Percentiles rank a stretch among this genome's conserved stretches.
These are phyloP conservation scores for Pandion haliaetus DNA, from an alignment of 2,113 vertebrate species.

Conservation along the genomic window DNA sequence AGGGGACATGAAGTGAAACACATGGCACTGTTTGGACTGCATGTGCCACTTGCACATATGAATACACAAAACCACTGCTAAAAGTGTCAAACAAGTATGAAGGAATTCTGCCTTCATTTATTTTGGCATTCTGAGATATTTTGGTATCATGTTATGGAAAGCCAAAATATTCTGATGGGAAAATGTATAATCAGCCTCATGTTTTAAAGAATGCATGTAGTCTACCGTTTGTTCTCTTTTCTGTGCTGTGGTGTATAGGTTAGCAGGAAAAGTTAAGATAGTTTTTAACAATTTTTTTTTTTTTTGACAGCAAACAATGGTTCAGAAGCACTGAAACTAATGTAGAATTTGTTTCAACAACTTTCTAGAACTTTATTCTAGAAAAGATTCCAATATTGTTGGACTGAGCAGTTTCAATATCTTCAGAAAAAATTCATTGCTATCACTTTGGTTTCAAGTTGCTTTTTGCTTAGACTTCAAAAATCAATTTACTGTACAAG, in stretches of 20 bases:
- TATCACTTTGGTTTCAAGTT: background rate
- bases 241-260: background rate
- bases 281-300: background rate
- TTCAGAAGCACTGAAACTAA: background rate
- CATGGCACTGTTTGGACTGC: background rate
- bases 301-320: background rate
- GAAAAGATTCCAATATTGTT: background rate
- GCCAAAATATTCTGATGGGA: background rate
- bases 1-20: background rate
- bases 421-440: background rate
- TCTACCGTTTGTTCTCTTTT: background rate
- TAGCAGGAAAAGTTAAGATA: background rate
- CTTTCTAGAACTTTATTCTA: background rate
- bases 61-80: background rate
- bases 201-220: background rate
- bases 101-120: background rate
- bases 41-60: background rate
- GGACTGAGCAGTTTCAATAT: background rate
- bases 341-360: background rate
- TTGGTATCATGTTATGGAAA: background rate
- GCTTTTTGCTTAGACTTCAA: background rate
- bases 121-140: background rate
- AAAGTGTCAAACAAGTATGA: background rate
- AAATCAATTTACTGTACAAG: background rate
- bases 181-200: background rate